phyloP scores from a whole-genome alignment of 2,888 invertebrate genomes.

The Drosophila maculinotata region DNA sequence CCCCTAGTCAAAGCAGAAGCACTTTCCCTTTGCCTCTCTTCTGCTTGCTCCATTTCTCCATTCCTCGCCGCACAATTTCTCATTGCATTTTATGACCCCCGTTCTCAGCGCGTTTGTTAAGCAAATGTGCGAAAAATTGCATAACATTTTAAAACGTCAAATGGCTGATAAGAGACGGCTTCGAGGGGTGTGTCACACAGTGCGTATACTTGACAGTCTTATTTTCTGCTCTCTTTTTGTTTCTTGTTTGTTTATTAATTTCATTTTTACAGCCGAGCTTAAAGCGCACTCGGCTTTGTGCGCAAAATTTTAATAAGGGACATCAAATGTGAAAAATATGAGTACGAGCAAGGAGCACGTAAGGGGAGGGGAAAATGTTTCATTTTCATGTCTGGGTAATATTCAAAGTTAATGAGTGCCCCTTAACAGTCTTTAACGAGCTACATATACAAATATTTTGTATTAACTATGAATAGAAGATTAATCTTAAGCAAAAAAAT shows the following conservation, averaged over 20 bases:
- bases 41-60: too few species aligned
- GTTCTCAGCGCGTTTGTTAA: conserved; percentile 43
- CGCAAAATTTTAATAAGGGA: conserved; percentile 55
- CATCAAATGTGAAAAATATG: conserved; percentile 14
- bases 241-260: conserved; percentile 56
- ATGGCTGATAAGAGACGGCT: conserved; percentile 48
- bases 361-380: conserved; percentile 8
- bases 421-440: background rate
- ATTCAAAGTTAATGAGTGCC: conserved; percentile 23
- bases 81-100: conserved; percentile 53
- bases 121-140: conserved; percentile 65
- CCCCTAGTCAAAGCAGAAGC: conserved; percentile 12
- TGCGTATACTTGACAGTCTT: conserved; percentile 46
- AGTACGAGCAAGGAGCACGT: too few species aligned
- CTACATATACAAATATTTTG: too few species aligned
- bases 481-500: too few species aligned
- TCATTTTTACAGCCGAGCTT: conserved; percentile 36
- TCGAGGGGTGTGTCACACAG: conserved; percentile 26
- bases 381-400: conserved; percentile 18
- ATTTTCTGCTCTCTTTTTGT: background rate
- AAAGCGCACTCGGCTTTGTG: conserved; percentile 20
- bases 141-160: conserved; percentile 64
- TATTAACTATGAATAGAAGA: too few species aligned
- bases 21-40: background rate
- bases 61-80: conserved; percentile 37